Base-by-base conservation (phyloP, 2,113 vertebrate species). In the Dipodomys stephensi region DNA sequence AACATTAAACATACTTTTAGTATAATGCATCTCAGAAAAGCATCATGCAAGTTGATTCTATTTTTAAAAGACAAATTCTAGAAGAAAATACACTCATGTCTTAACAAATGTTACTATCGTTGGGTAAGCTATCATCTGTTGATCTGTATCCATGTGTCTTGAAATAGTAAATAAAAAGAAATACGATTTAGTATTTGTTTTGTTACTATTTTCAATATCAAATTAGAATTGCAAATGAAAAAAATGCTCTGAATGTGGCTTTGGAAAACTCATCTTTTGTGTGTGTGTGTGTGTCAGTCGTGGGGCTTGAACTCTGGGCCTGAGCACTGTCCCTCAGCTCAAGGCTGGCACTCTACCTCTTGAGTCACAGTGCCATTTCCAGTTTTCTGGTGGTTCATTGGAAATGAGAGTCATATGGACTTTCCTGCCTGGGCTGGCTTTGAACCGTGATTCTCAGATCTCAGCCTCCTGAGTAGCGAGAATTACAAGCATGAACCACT, bases 111-210 rank as follows among this genome's bases (percentile, higher is more conserved):
- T 81, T 93, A 39, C 83, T 22, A 92, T 84, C 78, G 30, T 49
- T 49, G 4, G 1, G 12, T 65, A 1, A 4, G 6, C 23, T 78
- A 73, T 64, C 73, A 25, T 65, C 28, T 77, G 49, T 90, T 76
- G 81, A 89, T 92, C 8, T 28, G 1, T 62, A 67, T 92, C 13
- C 23, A 83, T 76, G 35, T 79, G 68, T 93, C 1, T 97, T 35
- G 79, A 78, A 92, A n/a, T 94, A 92, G 83, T 28, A 83, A 77
- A 77, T 69, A 6, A 94, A 89, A 94, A 76, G 83, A 81, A 94
- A 86, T 32, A 64, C 19, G 27, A 49, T 23, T 46, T 88, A 57
- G 19, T 77, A 88, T 13, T 64, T 81, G 35, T 64, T 73, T 53
- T 16, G 57, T 64, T 81, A 79, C 13, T 19, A 80, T 81, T 84